phyloP scores from a whole-genome alignment of 2,113 vertebrate genomes.

The Carassius carassius region DNA sequence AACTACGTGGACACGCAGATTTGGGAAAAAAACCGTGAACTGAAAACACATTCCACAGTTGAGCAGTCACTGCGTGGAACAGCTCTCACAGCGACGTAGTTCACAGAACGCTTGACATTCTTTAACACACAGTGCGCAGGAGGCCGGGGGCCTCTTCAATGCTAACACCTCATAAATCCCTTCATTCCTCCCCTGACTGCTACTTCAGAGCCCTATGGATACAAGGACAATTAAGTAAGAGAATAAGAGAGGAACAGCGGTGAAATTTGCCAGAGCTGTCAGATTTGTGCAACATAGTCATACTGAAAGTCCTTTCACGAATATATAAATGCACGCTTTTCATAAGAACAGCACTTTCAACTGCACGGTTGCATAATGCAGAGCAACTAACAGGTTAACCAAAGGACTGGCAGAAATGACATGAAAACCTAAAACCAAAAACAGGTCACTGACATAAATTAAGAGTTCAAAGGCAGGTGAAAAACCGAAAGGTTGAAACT shows the following conservation, averaged over 20 bases:
- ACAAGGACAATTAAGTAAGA: slow-evolving; percentile 17
- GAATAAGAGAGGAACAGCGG: not conserved
- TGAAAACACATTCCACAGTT: slow-evolving; percentile 52
- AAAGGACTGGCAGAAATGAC: not conserved
- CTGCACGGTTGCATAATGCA: slow-evolving; percentile 11
- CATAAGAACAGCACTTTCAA: not conserved
- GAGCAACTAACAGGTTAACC: slow-evolving; percentile 1
- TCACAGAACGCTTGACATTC: slow-evolving; percentile 24
- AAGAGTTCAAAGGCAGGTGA: slow-evolving; percentile 5
- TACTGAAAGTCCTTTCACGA: not conserved
- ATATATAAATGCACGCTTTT: not conserved
- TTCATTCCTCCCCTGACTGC: slow-evolving; percentile 4
- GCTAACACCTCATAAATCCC: slow-evolving; percentile 56
- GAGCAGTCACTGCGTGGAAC: slow-evolving; percentile 36
- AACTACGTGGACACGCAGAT: slow-evolving; percentile 26
- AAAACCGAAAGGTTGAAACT: not conserved
- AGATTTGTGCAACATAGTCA: slow-evolving; percentile 11
- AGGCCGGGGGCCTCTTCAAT: slow-evolving; percentile 29
- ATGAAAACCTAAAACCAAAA: not conserved
- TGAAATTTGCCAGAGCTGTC: not conserved
- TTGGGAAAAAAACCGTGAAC: slow-evolving; percentile 43
- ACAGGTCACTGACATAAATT: slow-evolving; percentile 1
- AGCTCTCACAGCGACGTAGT: slow-evolving; percentile 16
- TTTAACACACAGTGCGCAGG: slow-evolving; percentile 16
- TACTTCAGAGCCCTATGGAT: slow-evolving; percentile 27